Evolutionary conservation across 2,888 invertebrate genomes (phyloP), one percentile per base, ranked within the genome.

Genomic region (Buathra laborator): DNA sequence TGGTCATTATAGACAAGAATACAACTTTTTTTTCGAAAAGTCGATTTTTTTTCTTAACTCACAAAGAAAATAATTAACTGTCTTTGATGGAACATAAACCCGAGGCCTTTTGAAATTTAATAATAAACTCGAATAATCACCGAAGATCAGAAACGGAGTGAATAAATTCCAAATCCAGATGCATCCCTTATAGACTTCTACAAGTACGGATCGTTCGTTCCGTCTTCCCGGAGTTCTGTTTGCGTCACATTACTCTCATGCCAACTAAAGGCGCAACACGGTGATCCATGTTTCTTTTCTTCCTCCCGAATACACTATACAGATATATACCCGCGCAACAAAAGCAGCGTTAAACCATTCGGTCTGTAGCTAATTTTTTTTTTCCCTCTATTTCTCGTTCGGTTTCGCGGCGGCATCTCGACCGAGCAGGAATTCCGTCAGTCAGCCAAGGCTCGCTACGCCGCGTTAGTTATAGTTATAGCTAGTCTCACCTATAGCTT

Each of bases 321-420:
- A 67, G 48, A 83, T 70, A 59, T 51, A 78, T 76, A 48, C 59
- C 32, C 59, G 77, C 78, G 44, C 74, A 81, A 89, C 89, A 89
- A 88, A 88, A 89, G 89, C 85, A 85, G 75, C 87, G 86, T 89
- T 87, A 86, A 88, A 88, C 88, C 88, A 89, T 89, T 89, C 85
- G 87, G 88, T 87, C 86, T 87, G 86, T 87, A 71, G 84, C 82
- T 86, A 87, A 85, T 85, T 87, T 83, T 86, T 83, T 70, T 76
- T 62, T 76, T 78, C 75, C 32, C 14, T 68, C n/a, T 70, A 77
- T 83, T 83, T 79, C 72, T 77, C 80, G 70, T 85, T 86, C 74
- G 79, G 83, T 82, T 85, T 86, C 80, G 79, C 85, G 83, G 87
- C 85, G 72, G 81, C 81, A 85, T 80, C 82, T 72, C 76, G 79